These are phyloP conservation scores for Dryas iulia DNA, from an alignment of 1,140 invertebrate genomes.

Conservation along the genomic window DNA sequence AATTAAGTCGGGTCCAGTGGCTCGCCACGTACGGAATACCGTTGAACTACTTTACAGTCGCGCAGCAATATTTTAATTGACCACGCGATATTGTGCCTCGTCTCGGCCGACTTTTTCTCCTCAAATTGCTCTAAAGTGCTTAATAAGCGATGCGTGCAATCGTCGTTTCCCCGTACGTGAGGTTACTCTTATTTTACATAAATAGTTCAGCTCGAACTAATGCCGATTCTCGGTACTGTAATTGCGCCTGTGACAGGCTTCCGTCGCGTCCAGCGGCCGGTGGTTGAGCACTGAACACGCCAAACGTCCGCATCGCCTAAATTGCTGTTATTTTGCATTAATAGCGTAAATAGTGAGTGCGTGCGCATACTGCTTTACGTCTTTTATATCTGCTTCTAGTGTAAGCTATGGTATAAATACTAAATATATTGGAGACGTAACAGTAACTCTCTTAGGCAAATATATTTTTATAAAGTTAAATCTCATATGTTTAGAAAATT, in stretches of 20 bases:
- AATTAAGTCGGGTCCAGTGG: slow-evolving; percentile 54
- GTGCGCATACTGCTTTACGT: slow-evolving; percentile 54
- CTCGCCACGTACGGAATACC: slow-evolving; percentile 56
- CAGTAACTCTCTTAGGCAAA: too few relatives aligned
- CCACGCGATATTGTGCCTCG: slow-evolving; percentile 72
- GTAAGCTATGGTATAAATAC: slow-evolving; percentile 17
- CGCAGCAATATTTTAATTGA: slow-evolving; percentile 73
- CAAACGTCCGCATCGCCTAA: slow-evolving; percentile 60
- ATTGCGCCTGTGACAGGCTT: slow-evolving; percentile 78
- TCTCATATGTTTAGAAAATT: too few relatives aligned
- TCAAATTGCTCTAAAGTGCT: slow-evolving; percentile 80
- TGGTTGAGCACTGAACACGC: slow-evolving; percentile 47
- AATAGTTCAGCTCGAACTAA: slow-evolving; percentile 78
- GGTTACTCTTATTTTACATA: slow-evolving; percentile 77
- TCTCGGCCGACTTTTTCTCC: slow-evolving; percentile 73
- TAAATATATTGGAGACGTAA: background rate
- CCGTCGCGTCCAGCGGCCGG: slow-evolving; percentile 65
- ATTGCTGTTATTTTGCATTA: slow-evolving; percentile 75
- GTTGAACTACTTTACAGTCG: slow-evolving; percentile 57
- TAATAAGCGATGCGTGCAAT: slow-evolving; percentile 80
- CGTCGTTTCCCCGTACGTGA: slow-evolving; percentile 75
- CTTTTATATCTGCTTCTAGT: slow-evolving; percentile 53
- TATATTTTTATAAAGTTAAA: too few relatives aligned
- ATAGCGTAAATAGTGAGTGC: slow-evolving; percentile 63
- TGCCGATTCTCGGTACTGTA: slow-evolving; percentile 78